Evolutionary conservation across 2,113 vertebrate genomes (phyloP), one percentile per base, ranked within the genome.

Genomic region (Caretta caretta): DNA sequence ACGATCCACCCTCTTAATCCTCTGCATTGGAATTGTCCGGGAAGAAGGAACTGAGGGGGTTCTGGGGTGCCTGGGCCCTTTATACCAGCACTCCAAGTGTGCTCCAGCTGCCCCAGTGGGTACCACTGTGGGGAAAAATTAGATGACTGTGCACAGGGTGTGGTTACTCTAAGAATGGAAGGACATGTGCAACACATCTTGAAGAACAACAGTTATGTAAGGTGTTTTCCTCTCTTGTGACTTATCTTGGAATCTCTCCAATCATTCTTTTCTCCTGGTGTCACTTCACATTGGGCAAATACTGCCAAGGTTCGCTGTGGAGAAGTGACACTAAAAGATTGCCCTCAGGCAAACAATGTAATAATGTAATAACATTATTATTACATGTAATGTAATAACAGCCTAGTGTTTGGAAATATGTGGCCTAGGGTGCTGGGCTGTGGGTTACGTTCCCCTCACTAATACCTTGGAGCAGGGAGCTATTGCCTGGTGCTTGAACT

Each of bases 231-330:
- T 82, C 59, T 51, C 59, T 12, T 93, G 59, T 50, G 16, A 42
- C 20, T 3, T 17, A 2, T 83, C 12, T 62, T 29, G 10, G 42
- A 22, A 25, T 76, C n/a, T 42, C 42, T 46, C 69, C 38, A 76
- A 6, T 76, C 10, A 76, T 22, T 76, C 16, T n/a, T 38, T 46
- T 65, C 83, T 27, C 89, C 5, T 56, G n/a, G 80, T 90, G 56
- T 14, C 31, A 29, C 89, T 75, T 51, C 94, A 20, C 42, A 9
- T 0, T 54, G 1, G 6, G 0, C 31, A 29, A 27, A 8, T 0
- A 22, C 84, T 72, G 83, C 48, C 82, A 83, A 54, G 65, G 0
- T 80, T 50, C 38, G 42, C 50, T 56, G 69, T 84, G 29, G 84
- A 42, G 22, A 1, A 24, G 19, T 1, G 14, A 84, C 91, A 80